Percentiles rank a stretch among this genome's conserved stretches.
These are phyloP conservation scores for Schizotus pectinicornis DNA, from an alignment of 2,888 invertebrate species.

Conservation along the genomic window DNA sequence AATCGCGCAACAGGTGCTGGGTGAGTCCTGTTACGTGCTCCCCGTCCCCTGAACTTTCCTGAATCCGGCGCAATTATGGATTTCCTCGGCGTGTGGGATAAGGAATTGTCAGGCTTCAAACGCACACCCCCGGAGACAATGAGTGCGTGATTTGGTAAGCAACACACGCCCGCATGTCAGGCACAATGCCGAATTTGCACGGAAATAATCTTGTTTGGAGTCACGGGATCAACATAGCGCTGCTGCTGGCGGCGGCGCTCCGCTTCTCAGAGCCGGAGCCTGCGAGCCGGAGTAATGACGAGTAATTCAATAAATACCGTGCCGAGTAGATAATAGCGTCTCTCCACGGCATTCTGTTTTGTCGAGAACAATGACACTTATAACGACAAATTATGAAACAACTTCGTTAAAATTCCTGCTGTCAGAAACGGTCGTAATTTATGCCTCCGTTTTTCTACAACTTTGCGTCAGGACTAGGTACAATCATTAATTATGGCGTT, in stretches of 20 bases:
- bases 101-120: constrained; percentile 21
- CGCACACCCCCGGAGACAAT: constrained; percentile 19
- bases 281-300: constrained; percentile 28
- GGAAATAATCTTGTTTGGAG: constrained; percentile 27
- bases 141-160: constrained; percentile 23
- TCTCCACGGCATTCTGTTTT: constrained; percentile 42
- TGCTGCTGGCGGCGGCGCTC: constrained; percentile 34
- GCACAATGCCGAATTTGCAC: constrained; percentile 19
- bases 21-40: too few relatives aligned
- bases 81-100: too few relatives aligned
- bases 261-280: constrained; percentile 21
- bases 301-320: constrained; percentile 44
- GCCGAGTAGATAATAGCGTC: constrained; percentile 41
- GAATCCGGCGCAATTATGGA: too few relatives aligned
- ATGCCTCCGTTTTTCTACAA: constrained; percentile 45
- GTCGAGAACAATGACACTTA: constrained; percentile 51
- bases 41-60: too few relatives aligned
- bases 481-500: constrained; percentile 45
- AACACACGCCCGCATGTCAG: constrained; percentile 17
- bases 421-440: constrained; percentile 51
- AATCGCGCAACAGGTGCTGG: too few relatives aligned
- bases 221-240: constrained; percentile 34
- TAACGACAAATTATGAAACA: constrained; percentile 55
- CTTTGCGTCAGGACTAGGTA: constrained; percentile 31
- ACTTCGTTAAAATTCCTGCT: constrained; percentile 54